phyloP scores from a whole-genome alignment of 2,797 vertebrate species.

The Myoxocephalus aenaeus region DNA sequence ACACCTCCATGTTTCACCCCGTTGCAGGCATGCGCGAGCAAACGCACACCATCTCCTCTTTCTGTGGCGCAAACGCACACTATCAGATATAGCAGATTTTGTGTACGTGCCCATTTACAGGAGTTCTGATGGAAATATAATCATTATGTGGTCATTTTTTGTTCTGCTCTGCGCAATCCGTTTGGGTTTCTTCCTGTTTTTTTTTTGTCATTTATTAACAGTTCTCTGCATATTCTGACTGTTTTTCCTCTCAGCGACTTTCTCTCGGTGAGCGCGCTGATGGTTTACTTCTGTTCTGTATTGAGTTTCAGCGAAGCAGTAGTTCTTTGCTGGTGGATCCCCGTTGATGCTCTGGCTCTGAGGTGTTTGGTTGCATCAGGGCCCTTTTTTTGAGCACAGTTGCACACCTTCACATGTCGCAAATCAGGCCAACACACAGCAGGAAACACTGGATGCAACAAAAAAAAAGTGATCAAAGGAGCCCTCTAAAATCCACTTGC shows the following conservation, averaged over 20 bases:
- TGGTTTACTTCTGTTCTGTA: neutral
- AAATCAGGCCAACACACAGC: neutral
- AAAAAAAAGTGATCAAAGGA: neutral
- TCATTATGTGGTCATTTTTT: neutral
- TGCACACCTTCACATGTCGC: conserved; percentile 1
- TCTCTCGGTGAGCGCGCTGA: conserved; percentile 1
- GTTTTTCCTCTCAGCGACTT: conserved; percentile 10
- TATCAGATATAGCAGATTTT: no score
- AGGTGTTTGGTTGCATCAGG: neutral
- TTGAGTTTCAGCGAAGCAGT: neutral
- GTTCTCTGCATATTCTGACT: conserved; percentile 22
- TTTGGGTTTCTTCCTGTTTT: conserved; percentile 5
- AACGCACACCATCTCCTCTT: conserved; percentile 17
- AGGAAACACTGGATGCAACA: neutral
- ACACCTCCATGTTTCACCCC: conserved; percentile 71
- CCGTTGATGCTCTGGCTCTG: neutral
- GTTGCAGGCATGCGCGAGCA: conserved; percentile 34
- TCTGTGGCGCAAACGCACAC: conserved; percentile 12
- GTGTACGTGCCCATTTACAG: neutral
- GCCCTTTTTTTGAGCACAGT: neutral
- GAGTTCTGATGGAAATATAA: neutral
- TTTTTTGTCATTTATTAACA: conserved; percentile 25
- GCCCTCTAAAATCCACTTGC: conserved; percentile 2
- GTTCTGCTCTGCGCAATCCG: neutral
- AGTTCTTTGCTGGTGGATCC: conserved; percentile 10